Evolutionary conservation across 2,797 vertebrate genomes (phyloP).

Genomic region (Sebastes ruberrimus): DNA sequence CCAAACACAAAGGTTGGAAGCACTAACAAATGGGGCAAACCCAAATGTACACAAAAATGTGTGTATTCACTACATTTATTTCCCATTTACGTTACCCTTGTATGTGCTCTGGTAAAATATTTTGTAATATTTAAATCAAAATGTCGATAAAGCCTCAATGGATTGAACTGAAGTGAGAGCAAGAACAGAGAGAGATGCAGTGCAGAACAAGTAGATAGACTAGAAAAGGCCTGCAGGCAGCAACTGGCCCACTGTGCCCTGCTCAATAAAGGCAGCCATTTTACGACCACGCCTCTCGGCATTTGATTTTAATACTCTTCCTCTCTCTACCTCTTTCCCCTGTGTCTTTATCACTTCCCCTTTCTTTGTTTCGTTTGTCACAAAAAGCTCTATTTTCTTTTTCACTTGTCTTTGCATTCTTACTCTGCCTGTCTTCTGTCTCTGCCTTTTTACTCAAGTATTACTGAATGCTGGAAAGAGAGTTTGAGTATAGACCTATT

Average conservation of each 20-base stretch:
- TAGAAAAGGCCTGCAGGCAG: constrained; percentile 50
- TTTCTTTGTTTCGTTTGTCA: constrained; percentile 21
- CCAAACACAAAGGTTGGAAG: background rate
- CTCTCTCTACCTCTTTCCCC: background rate
- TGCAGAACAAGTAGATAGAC: constrained; percentile 23
- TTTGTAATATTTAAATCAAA: background rate
- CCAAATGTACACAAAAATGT: background rate
- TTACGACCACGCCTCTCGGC: constrained; percentile 62
- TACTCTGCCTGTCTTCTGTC: background rate
- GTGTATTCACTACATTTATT: background rate
- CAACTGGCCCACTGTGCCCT: constrained; percentile 49
- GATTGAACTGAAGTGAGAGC: background rate
- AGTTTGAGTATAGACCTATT: background rate
- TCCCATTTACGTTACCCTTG: background rate
- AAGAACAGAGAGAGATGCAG: constrained; percentile 16
- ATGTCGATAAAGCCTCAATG: background rate
- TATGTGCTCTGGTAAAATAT: background rate
- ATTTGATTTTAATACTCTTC: constrained; percentile 69
- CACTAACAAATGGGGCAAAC: background rate
- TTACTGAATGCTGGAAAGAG: background rate
- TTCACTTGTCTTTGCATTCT: constrained; percentile 12
- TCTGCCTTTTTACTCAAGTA: constrained; percentile 3
- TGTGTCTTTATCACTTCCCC: constrained; percentile 10
- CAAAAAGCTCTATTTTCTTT: background rate
- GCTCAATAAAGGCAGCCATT: constrained; percentile 70